Evolutionary conservation across 2,113 vertebrate genomes (phyloP).

Genomic region (Dasyornis broadbenti): DNA sequence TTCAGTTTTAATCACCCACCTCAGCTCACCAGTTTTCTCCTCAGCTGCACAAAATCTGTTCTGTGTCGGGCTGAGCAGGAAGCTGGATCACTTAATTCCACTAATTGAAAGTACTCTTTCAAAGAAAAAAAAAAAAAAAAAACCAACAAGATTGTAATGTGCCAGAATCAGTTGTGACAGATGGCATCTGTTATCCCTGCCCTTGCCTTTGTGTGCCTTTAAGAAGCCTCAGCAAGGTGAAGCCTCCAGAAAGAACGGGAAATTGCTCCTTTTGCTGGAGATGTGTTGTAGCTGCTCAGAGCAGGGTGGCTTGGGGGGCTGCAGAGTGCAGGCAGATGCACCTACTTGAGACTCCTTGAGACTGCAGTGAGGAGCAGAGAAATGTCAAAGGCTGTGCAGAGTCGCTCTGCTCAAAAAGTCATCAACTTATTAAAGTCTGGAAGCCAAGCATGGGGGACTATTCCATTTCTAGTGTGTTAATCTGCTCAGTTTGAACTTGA

Average conservation of each 20-base stretch:
- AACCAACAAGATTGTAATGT: not conserved
- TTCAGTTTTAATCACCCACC: not conserved
- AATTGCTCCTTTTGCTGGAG: not conserved
- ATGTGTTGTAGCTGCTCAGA: not conserved
- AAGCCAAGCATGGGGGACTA: not conserved
- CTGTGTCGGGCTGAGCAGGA: not conserved
- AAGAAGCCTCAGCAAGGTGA: not conserved
- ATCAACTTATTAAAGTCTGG: not conserved
- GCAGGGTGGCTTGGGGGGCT: not conserved
- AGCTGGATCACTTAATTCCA: not conserved
- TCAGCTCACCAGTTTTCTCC: no score
- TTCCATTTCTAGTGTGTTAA: not conserved
- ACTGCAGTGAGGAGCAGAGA: not conserved
- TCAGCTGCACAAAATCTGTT: not conserved
- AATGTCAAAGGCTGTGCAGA: not conserved
- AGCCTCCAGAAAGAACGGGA: not conserved
- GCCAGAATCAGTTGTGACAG: slow-evolving; percentile 1
- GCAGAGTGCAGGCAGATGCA: not conserved
- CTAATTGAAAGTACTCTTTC: not conserved
- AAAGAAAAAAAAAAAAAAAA: not conserved
- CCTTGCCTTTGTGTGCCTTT: not conserved
- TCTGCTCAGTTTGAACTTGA: not conserved
- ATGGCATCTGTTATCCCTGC: not conserved
- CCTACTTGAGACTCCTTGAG: not conserved
- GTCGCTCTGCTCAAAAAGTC: not conserved